phyloP scores from a whole-genome alignment of 2,797 vertebrate genomes.

The Eospalax fontanierii region DNA sequence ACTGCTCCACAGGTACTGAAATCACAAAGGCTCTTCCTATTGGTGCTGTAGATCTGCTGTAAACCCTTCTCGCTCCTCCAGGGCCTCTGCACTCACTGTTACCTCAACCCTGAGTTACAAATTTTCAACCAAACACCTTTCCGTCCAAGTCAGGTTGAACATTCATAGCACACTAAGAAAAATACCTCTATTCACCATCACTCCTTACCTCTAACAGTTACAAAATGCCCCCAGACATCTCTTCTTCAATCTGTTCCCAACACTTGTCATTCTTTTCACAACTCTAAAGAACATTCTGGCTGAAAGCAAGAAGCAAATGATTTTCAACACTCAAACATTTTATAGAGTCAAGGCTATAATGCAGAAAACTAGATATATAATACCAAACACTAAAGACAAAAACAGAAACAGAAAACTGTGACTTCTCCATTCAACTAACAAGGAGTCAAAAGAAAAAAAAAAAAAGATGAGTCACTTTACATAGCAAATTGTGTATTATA shows the following conservation, averaged over 20 bases:
- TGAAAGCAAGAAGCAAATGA: neutral
- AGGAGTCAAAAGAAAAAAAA: neutral
- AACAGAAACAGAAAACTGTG: neutral
- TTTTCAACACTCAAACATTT: constrained; percentile 23
- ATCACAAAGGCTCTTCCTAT: neutral
- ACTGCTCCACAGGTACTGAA: neutral
- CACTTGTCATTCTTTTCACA: neutral
- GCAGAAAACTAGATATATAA: constrained; percentile 3
- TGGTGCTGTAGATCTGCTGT: neutral
- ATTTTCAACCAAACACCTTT: neutral
- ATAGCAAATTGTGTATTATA: neutral
- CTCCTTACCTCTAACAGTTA: neutral
- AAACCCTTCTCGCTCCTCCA: neutral
- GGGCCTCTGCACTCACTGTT: neutral
- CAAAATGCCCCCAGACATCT: neutral
- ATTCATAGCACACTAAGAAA: neutral
- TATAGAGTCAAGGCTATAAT: neutral
- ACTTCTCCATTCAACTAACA: neutral
- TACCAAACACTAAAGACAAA: neutral
- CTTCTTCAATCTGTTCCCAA: neutral
- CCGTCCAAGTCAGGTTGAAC: neutral
- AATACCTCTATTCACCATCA: neutral
- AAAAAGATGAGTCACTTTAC: neutral
- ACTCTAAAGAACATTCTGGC: neutral
- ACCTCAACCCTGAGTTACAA: neutral